Percentiles rank a stretch among this genome's conserved stretches.
Evolutionary conservation across 2,113 vertebrate species (phyloP).

Genomic region (Anas platyrhynchos): DNA sequence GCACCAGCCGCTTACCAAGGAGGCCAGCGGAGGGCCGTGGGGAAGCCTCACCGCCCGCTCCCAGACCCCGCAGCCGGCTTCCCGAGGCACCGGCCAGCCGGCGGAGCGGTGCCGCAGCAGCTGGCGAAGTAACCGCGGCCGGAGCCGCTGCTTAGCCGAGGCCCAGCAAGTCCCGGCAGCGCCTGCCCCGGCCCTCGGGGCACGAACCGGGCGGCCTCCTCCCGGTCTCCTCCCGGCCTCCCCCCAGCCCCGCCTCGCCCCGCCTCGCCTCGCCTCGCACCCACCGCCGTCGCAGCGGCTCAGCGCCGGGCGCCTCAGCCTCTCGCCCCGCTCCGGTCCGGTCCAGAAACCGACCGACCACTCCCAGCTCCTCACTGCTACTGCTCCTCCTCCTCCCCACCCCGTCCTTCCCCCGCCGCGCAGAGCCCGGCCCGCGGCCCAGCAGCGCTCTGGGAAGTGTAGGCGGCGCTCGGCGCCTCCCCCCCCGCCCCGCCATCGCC

Average conservation of each 20-base stretch:
- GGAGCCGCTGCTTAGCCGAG: neutral
- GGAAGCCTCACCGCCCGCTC: neutral
- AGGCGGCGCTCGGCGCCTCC: neutral
- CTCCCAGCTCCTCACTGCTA: too few species aligned
- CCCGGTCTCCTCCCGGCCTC: too few species aligned
- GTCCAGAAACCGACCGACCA: rapidly evolving
- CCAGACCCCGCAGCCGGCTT: neutral
- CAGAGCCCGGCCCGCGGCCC: neutral
- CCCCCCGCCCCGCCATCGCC: neutral
- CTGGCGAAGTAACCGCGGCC: too few species aligned
- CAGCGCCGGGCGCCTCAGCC: neutral
- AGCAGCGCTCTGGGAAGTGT: neutral
- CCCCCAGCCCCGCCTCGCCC: too few species aligned
- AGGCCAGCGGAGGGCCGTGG: too few species aligned
- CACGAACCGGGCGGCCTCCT: too few species aligned
- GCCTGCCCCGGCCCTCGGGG: neutral
- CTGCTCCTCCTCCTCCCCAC: neutral
- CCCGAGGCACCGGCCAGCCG: neutral
- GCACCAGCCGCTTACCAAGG: too few species aligned
- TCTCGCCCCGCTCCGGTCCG: rapidly evolving
- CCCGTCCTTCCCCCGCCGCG: neutral
- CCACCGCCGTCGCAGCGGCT: neutral
- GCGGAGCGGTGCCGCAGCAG: too few species aligned
- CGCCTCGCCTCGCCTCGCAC: neutral
- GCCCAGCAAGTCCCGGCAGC: too few species aligned